A percentile compares a stretch with the other conserved stretches of the same genome.
Conservation (phyloP, 2,888 invertebrate species). For the Crocallis elinguaria region DNA sequence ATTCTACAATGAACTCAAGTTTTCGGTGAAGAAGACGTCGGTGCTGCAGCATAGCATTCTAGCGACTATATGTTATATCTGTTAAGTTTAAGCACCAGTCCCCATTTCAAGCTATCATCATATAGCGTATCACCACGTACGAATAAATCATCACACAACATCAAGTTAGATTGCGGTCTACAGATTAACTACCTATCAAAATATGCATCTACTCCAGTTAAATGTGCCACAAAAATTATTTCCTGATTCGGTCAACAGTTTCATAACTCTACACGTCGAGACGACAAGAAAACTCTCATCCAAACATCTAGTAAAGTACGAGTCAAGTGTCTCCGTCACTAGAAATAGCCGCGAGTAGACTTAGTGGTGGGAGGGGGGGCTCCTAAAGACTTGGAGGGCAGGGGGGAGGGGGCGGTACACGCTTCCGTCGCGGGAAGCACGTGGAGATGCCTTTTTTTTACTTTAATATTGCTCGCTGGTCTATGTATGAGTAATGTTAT, state of each 20-base stretch:
- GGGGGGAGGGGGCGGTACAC: slow-evolving; percentile 38
- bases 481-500: slow-evolving; percentile 38
- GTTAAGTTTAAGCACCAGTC: too few relatives aligned
- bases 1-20: too few relatives aligned
- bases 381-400: slow-evolving; percentile 29
- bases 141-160: too few relatives aligned
- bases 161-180: too few relatives aligned
- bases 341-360: slow-evolving; percentile 69
- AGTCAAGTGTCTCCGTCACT: slow-evolving; percentile 75
- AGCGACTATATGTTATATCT: too few relatives aligned
- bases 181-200: too few relatives aligned
- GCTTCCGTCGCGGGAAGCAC: slow-evolving; percentile 68
- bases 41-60: too few relatives aligned
- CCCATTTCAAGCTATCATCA: too few relatives aligned
- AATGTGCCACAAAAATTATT: neutral
- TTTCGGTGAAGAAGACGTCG: too few relatives aligned
- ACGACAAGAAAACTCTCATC: slow-evolving; percentile 57
- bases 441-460: slow-evolving; percentile 59
- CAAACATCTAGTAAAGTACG: slow-evolving; percentile 68
- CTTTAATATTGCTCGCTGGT: slow-evolving; percentile 1
- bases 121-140: too few relatives aligned
- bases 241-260: slow-evolving; percentile 32
- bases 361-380: slow-evolving; percentile 38
- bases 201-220: too few relatives aligned
- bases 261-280: slow-evolving; percentile 43